Evolutionary conservation across 2,888 invertebrate genomes (phyloP).

Genomic region (Sinohyriopsis cumingii): DNA sequence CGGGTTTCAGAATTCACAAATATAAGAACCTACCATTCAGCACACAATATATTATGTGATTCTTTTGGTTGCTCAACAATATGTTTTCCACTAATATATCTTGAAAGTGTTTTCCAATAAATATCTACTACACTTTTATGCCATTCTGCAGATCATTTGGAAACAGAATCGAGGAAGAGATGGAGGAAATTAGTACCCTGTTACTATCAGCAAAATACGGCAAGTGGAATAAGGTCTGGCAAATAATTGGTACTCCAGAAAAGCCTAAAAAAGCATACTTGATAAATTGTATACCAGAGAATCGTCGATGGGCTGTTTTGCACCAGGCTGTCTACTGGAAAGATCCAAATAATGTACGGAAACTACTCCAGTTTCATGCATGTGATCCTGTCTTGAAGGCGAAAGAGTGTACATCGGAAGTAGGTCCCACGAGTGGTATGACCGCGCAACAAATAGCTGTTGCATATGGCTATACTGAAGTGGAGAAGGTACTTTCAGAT

Average conservation of each 20-base stretch:
- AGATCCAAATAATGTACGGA: constrained; percentile 2
- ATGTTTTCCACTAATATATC: no score
- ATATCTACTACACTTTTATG: no score
- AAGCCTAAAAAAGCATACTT: constrained; percentile 11
- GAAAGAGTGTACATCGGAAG: constrained; percentile 4
- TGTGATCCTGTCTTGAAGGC: constrained; percentile 9
- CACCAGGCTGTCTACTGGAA: constrained; percentile 19
- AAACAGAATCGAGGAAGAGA: constrained; percentile 10
- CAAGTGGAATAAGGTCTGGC: constrained; percentile 9
- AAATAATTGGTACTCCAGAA: constrained; percentile 9
- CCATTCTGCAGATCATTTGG: no score
- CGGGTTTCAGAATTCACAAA: no score
- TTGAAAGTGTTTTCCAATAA: no score
- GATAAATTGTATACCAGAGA: constrained; percentile 16
- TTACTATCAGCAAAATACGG: constrained; percentile 14
- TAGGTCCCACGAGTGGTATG: constrained; percentile 3
- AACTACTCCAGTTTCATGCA: constrained; percentile 3
- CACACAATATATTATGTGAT: no score
- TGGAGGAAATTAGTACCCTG: constrained; percentile 2
- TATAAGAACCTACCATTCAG: no score
- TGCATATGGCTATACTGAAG: constrained; percentile 8
- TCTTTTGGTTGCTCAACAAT: no score
- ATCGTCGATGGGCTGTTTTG: constrained; percentile 15
- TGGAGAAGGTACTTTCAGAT: neutral
- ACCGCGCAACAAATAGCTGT: constrained; percentile 13